Evolutionary conservation across 1,140 invertebrate genomes (phyloP).

Genomic region (Ctenoplectra terminalis): DNA sequence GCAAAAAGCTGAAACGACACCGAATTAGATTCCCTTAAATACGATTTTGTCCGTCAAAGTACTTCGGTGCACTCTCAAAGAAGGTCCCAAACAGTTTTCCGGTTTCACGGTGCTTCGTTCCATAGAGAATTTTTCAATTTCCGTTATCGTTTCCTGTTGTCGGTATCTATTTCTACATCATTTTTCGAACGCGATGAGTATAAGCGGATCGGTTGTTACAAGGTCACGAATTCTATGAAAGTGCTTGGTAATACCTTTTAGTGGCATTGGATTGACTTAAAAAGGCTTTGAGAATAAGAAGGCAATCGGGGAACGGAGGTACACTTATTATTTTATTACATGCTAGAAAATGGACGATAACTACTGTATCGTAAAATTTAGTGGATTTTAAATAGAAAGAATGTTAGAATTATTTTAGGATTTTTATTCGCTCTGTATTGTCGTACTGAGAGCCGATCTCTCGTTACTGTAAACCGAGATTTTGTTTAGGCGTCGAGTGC

Average conservation of each 20-base stretch:
- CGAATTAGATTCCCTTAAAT: conserved; percentile 40
- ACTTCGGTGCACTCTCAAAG: conserved; percentile 9
- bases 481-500: too few relatives aligned
- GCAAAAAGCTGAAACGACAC: conserved; percentile 14
- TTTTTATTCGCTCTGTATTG: too few relatives aligned
- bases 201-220: conserved; percentile 23
- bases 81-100: conserved; percentile 32
- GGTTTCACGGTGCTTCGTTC: not conserved
- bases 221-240: not conserved
- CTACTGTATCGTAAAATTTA: too few relatives aligned
- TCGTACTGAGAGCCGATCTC: too few relatives aligned
- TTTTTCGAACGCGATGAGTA: not conserved
- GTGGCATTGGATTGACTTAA: conserved; percentile 11
- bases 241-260: conserved; percentile 7
- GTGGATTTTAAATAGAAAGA: too few relatives aligned
- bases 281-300: not conserved
- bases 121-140: conserved; percentile 22
- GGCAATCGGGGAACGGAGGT: not conserved
- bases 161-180: conserved; percentile 2
- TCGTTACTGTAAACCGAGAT: too few relatives aligned
- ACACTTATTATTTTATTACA: conserved; percentile 12
- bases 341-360: too few relatives aligned
- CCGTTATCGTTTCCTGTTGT: conserved; percentile 44
- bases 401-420: too few relatives aligned
- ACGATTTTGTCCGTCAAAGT: conserved; percentile 3